Percentiles rank a stretch among this genome's conserved stretches.
Conservation (phyloP, 2,113 vertebrate genomes). For the Cathartes aura region DNA sequence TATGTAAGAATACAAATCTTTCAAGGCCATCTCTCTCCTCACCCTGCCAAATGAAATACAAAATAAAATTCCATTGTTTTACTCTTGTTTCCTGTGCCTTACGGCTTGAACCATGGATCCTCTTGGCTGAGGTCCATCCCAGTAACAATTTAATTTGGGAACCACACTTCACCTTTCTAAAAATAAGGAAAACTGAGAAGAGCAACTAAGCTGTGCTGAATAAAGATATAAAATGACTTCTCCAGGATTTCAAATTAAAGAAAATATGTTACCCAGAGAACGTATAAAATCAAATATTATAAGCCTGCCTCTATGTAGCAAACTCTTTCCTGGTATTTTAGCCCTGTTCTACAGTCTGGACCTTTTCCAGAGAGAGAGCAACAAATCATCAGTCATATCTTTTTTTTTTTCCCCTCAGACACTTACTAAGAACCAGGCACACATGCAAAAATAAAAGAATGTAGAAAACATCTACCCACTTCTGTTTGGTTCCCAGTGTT, state of each 20-base stretch:
- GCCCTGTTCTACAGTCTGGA: not conserved
- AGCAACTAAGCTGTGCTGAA: not conserved
- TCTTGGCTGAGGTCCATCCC: constrained; percentile 52
- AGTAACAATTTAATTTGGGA: constrained; percentile 35
- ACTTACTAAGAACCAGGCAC: constrained; percentile 16
- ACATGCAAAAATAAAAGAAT: constrained; percentile 24
- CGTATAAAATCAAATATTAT: not conserved
- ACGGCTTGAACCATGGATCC: not conserved
- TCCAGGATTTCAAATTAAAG: not conserved
- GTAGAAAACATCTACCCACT: constrained; percentile 32
- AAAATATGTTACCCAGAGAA: not conserved
- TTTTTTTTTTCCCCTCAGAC: not conserved
- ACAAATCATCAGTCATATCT: not conserved
- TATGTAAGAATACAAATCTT: not conserved
- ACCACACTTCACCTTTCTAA: constrained; percentile 51
- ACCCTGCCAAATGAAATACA: constrained; percentile 13
- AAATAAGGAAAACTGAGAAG: constrained; percentile 48
- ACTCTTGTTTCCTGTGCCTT: constrained; percentile 26
- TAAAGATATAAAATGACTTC: constrained; percentile 27
- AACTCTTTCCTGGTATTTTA: constrained; percentile 23
- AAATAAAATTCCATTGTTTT: constrained; percentile 32
- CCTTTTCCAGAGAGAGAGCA: constrained; percentile 27
- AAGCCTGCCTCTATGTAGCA: not conserved
- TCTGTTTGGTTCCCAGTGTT: not conserved
- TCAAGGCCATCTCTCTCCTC: not conserved